Evolutionary conservation across 2,113 vertebrate genomes (phyloP).

Genomic region (Aegotheles bennettii): DNA sequence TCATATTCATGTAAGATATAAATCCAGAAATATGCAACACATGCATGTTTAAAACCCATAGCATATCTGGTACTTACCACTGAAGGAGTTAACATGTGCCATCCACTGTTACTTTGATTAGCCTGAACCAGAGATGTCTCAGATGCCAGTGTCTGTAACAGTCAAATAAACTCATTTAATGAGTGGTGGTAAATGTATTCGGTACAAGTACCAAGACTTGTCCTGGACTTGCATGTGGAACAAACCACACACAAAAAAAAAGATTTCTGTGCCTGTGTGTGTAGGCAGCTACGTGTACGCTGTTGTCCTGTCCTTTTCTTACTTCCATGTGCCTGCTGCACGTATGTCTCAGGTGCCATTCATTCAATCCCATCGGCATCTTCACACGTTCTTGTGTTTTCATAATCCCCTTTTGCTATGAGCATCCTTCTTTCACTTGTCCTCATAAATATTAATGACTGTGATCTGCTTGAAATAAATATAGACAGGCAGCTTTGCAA

Average conservation of each 20-base stretch:
- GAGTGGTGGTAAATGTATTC: background rate
- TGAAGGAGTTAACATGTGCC: background rate
- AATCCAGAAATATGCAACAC: constrained; percentile 1
- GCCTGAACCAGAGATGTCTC: background rate
- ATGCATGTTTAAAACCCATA: background rate
- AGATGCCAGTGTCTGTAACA: background rate
- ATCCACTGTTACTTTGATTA: background rate
- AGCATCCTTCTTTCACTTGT: background rate
- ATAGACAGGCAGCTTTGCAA: background rate
- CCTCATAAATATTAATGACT: background rate
- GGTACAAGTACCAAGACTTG: background rate
- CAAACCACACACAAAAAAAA: background rate
- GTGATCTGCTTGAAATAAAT: background rate
- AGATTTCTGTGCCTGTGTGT: background rate
- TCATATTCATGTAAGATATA: constrained; percentile 1
- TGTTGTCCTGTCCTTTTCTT: background rate
- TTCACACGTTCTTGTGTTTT: background rate
- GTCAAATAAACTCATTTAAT: background rate
- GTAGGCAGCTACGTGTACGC: background rate
- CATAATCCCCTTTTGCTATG: background rate
- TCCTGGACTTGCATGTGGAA: background rate
- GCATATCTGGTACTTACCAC: background rate
- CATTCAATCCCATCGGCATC: background rate
- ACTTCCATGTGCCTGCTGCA: background rate
- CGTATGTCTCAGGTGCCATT: background rate